Base-by-base conservation (phyloP, 2,888 invertebrate species). In the Cheilosia pagana region DNA sequence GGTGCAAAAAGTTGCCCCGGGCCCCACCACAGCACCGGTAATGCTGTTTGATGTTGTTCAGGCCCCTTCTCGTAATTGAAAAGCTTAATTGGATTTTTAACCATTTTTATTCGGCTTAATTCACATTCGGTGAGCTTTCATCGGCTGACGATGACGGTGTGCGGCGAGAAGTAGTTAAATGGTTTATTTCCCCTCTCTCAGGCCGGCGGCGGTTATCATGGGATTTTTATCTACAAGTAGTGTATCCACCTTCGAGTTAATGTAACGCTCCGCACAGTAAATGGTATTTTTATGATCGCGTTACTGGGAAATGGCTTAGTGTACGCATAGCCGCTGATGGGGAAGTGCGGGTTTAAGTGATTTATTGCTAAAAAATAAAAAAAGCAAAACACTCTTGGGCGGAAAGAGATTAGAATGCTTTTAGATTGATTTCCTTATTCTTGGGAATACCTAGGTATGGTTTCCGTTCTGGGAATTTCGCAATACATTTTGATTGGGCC, bases 61-160 rank as follows among this genome's bases (percentile, higher is more conserved):
- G 7, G 19, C 16, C 25, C 31, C 21, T 62, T 79, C 63, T 63
- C 50, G 41, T 85, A 85, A 85, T 75, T 75, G 75, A 85, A 79
- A 81, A 85, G 85, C 85, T 85, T 81, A 85, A 85, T 85, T 81
- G 85, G 81, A 70, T 81, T 67, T 60, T 48, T 16, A 65, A 48
- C 62, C 67, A 76, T 81, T 72, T 50, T 85, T 81, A 85, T 63
- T 68, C 68, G 71, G 52, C 48, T 78, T 83, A 83, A 78, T 83
- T 74, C 72, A 70, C 72, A 70, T 79, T 83, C 83, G 74, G 72
- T 74, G 68, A 83, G 79, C 83, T 83, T 83, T 83, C 83, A 79
- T 79, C 78, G 31, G 57, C 23, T 25, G 57, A 48, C 52, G 35
- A 39, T 25, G 39, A n/a, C 50, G 57, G 25, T 39, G 39, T 75